Evolutionary conservation across 92 coral and sea anemone genomes (phyloP).

Genomic region (Palythoa grandis): DNA sequence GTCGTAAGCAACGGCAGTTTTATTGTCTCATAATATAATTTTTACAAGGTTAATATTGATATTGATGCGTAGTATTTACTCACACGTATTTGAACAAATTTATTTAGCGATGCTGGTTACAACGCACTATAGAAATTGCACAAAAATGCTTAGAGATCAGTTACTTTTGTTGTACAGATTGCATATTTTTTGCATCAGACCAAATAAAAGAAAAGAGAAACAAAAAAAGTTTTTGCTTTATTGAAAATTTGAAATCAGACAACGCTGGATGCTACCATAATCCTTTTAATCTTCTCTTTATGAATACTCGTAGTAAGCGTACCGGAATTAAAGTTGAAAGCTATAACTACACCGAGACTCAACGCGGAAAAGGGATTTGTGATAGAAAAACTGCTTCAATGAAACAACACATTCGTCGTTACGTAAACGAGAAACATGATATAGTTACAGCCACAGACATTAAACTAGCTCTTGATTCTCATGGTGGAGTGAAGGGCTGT

Average conservation of each 20-base stretch:
- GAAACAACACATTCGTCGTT: constrained; percentile 35
- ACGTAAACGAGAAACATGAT: constrained; percentile 43
- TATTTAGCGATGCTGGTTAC: too few species aligned
- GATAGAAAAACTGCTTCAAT: constrained; percentile 48
- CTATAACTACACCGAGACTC: constrained; percentile 36
- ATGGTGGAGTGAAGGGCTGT: constrained; percentile 46
- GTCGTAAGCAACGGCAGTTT: too few species aligned
- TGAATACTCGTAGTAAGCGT: constrained; percentile 26
- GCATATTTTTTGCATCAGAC: too few species aligned
- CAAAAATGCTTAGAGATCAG: too few species aligned
- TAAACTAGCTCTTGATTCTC: constrained; percentile 28
- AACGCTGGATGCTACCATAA: constrained; percentile 48
- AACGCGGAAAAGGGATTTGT: constrained; percentile 38
- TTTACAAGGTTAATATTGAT: too few species aligned
- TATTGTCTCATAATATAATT: too few species aligned
- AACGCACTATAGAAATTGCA: too few species aligned
- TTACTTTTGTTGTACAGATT: too few species aligned
- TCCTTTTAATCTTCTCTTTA: neutral
- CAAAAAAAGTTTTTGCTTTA: too few species aligned
- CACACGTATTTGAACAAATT: too few species aligned
- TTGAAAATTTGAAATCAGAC: constrained; percentile 44
- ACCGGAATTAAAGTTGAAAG: constrained; percentile 26
- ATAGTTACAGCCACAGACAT: constrained; percentile 26
- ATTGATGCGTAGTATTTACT: too few species aligned
- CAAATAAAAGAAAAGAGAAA: too few species aligned